phyloP scores from a whole-genome alignment of 2,113 vertebrate species.

The Coptodon rendalli region DNA sequence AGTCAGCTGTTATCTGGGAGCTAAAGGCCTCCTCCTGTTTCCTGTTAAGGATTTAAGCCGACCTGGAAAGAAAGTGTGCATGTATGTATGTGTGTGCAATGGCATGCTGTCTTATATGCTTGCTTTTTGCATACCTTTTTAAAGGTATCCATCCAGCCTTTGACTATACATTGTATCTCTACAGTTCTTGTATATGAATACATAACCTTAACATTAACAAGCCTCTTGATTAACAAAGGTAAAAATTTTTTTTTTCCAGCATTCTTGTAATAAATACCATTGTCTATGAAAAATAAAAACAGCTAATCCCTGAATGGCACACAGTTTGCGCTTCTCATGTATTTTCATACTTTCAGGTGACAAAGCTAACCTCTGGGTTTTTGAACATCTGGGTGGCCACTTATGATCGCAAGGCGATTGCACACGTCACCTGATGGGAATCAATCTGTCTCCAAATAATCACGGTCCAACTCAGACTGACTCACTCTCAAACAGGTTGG shows the following conservation, averaged over 20 bases:
- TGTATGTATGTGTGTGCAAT: background rate
- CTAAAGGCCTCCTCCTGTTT: conserved; percentile 11
- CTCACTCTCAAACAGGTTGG: background rate
- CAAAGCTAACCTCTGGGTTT: background rate
- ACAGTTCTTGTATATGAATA: background rate
- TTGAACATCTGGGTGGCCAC: background rate
- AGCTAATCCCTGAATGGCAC: fast-evolving
- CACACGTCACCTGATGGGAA: background rate
- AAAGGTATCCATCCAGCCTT: background rate
- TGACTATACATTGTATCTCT: background rate
- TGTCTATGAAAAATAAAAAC: background rate
- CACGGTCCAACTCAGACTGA: background rate
- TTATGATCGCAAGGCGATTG: background rate
- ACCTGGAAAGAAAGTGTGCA: background rate
- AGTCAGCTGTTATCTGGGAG: background rate
- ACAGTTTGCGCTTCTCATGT: background rate
- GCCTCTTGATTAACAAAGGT: background rate
- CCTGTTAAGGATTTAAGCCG: conserved; percentile 4
- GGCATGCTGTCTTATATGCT: background rate
- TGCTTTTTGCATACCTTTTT: background rate
- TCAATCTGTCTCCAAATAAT: background rate
- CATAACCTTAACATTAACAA: background rate
- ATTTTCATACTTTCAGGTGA: background rate
- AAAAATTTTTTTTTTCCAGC: too few relatives aligned
- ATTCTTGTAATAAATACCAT: background rate